These are phyloP conservation scores for Thaumetopoea pityocampa DNA, from an alignment of 1,140 invertebrate genomes.

Conservation along the genomic window DNA sequence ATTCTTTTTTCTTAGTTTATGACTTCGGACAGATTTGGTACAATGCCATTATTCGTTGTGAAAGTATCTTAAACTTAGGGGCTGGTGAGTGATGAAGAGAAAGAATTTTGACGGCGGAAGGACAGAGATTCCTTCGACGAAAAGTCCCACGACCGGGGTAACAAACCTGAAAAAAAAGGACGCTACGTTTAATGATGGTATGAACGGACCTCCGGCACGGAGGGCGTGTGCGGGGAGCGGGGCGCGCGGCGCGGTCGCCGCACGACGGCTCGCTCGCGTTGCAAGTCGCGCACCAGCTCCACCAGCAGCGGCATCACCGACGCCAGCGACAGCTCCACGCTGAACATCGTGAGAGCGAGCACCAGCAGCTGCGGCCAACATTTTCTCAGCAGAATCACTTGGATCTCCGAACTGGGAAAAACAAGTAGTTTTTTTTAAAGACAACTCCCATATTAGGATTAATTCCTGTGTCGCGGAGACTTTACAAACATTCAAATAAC, in stretches of 20 bases:
- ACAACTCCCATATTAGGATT: too few relatives aligned
- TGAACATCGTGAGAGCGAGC: constrained; percentile 93
- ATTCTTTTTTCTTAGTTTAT: too few relatives aligned
- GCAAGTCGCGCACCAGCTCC: constrained; percentile 45
- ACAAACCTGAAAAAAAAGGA: too few relatives aligned
- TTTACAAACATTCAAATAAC: too few relatives aligned
- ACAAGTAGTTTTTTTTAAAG: not conserved
- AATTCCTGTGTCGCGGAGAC: too few relatives aligned
- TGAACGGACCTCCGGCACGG: constrained; percentile 23
- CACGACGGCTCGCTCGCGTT: constrained; percentile 32
- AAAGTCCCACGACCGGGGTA: too few relatives aligned
- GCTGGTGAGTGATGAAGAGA: too few relatives aligned
- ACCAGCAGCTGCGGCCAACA: constrained; percentile 96
- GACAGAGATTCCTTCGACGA: too few relatives aligned
- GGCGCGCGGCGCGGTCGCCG: not conserved
- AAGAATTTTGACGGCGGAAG: too few relatives aligned
- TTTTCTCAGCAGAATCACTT: constrained; percentile 88
- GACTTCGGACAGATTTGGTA: too few relatives aligned
- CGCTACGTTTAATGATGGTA: not conserved
- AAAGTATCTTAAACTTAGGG: too few relatives aligned
- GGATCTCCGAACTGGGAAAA: constrained; percentile 84
- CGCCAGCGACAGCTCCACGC: constrained; percentile 57
- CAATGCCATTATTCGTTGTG: too few relatives aligned
- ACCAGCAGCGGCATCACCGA: constrained; percentile 53
- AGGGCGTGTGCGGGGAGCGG: not conserved